phyloP scores from a whole-genome alignment of 2,113 vertebrate genomes.

The Vanacampus margaritifer region DNA sequence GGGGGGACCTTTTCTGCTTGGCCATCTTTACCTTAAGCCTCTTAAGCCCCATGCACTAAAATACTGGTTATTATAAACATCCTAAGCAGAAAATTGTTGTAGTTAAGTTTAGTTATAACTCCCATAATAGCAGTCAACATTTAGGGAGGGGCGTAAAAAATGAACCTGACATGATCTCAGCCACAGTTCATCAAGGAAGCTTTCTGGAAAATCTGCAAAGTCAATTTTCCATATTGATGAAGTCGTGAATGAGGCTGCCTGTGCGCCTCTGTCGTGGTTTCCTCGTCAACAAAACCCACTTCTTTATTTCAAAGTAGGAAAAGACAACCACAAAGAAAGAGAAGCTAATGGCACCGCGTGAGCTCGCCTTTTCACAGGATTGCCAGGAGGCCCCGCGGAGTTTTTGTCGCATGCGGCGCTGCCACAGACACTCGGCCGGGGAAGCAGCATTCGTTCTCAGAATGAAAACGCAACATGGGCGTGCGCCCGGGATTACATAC shows the following conservation, averaged over 20 bases:
- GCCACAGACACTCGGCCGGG: conserved; percentile 25
- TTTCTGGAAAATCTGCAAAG: conserved; percentile 28
- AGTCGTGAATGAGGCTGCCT: conserved; percentile 47
- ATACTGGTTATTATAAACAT: neutral
- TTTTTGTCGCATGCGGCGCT: conserved; percentile 39
- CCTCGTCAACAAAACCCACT: conserved; percentile 25
- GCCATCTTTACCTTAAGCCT: neutral
- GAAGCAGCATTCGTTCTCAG: conserved; percentile 23
- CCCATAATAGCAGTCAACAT: neutral
- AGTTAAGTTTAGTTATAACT: neutral
- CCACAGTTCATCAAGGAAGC: conserved; percentile 21
- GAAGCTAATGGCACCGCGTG: conserved; percentile 50
- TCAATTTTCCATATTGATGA: conserved; percentile 39
- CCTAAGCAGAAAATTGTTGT: neutral
- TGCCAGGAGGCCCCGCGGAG: conserved; percentile 38
- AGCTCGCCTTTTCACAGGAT: conserved; percentile 36
- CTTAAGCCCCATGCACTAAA: conserved; percentile 37
- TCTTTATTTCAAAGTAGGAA: conserved; percentile 34
- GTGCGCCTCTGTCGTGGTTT: conserved; percentile 32
- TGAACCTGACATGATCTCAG: conserved; percentile 30
- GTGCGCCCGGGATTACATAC: neutral
- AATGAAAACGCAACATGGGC: conserved; percentile 20
- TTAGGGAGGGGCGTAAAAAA: neutral
- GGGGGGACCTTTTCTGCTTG: conserved; percentile 1
- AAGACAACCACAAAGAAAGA: conserved; percentile 48